Conservation (phyloP, 2,888 invertebrate genomes). For the Seira ritae region DNA sequence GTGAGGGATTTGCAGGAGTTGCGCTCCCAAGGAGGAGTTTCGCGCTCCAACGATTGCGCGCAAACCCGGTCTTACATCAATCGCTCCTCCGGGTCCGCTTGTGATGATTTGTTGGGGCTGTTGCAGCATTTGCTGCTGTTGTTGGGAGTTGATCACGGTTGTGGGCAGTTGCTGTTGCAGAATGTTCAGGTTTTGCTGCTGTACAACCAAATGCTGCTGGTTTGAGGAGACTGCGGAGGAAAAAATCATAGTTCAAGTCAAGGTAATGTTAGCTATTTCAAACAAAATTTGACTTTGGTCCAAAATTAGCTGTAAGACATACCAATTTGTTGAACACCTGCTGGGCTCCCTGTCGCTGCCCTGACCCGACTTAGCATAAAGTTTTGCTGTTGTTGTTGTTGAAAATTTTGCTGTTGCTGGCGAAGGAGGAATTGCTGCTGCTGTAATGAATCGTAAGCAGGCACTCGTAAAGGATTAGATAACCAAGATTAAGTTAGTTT, state of each 20-base stretch:
- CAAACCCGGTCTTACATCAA: slow-evolving; percentile 55
- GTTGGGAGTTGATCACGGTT: slow-evolving; percentile 22
- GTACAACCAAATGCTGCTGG: slow-evolving; percentile 7
- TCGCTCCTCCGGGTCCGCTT: slow-evolving; percentile 10
- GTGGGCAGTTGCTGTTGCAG: not conserved
- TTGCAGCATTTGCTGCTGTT: slow-evolving; percentile 28
- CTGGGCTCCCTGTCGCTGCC: not conserved
- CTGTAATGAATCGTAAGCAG: too few relatives aligned
- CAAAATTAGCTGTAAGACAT: not conserved
- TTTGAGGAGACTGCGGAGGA: not conserved
- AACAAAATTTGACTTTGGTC: not conserved
- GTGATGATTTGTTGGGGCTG: slow-evolving; percentile 16
- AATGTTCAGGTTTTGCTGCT: slow-evolving; percentile 2
- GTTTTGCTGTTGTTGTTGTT: slow-evolving; percentile 25
- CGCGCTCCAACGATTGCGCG: slow-evolving; percentile 55
- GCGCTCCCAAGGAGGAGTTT: slow-evolving; percentile 24
- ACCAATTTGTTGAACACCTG: slow-evolving; percentile 48
- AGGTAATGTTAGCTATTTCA: not conserved
- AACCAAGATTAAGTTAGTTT: too few relatives aligned
- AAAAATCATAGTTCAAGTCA: not conserved
- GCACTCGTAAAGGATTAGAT: too few relatives aligned
- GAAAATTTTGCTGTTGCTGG: slow-evolving; percentile 48
- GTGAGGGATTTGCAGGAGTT: slow-evolving; percentile 26
- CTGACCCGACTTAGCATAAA: slow-evolving; percentile 42
- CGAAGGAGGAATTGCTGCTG: slow-evolving; percentile 45